Percentiles rank a stretch among this genome's conserved stretches.
Evolutionary conservation across 2,888 invertebrate species (phyloP).

Genomic region (Hydropsyche betteni): DNA sequence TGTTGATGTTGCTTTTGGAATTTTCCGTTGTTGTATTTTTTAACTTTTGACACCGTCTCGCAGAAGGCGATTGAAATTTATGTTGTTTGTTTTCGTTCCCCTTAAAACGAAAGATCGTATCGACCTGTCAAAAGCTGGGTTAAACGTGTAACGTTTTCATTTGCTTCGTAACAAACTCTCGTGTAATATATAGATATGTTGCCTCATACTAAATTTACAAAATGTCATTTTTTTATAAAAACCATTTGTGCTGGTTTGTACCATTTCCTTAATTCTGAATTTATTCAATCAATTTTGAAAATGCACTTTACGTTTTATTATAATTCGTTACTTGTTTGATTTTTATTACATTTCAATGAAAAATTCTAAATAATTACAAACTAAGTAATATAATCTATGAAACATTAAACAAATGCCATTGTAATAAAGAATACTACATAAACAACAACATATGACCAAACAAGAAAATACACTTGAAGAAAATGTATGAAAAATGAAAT

Average conservation of each 20-base stretch:
- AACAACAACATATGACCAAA: not conserved
- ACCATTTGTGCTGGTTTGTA: too few species aligned
- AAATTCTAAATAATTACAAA: not conserved
- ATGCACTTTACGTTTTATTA: not conserved
- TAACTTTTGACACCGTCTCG: conserved; percentile 36
- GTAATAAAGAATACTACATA: not conserved
- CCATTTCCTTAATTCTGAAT: not conserved
- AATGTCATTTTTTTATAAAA: too few species aligned
- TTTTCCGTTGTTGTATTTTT: conserved; percentile 14
- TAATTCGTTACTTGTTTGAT: not conserved
- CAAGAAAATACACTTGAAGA: conserved; percentile 11
- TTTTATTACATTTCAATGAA: not conserved
- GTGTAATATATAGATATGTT: not conserved
- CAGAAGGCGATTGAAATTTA: conserved; percentile 37
- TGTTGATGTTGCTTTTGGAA: not conserved
- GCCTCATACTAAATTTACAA: too few species aligned
- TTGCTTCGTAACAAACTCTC: not conserved
- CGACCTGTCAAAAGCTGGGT: conserved; percentile 21
- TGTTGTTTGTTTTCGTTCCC: conserved; percentile 30
- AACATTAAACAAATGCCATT: too few species aligned
- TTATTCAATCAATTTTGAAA: not conserved
- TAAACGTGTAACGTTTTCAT: conserved; percentile 25
- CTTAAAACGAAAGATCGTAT: conserved; percentile 24
- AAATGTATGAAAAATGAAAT: not conserved
- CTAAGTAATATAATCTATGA: not conserved